Conservation (phyloP, 2,797 vertebrate genomes). For the Sternotherus odoratus region DNA sequence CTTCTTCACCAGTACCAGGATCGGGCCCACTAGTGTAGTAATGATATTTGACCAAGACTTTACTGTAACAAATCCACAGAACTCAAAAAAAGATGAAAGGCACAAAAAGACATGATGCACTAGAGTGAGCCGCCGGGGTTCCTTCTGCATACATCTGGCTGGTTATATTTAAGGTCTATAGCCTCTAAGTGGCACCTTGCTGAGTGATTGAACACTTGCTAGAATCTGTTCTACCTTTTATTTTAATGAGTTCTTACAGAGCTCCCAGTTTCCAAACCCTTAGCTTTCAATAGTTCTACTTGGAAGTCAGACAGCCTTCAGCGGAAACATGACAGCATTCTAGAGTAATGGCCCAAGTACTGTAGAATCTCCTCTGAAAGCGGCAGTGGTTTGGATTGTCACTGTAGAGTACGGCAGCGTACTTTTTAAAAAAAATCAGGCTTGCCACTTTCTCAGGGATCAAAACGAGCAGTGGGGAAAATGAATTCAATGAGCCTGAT, state of each 20-base stretch:
- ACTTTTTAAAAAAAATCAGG: background rate
- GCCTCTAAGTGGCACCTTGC: constrained; percentile 46
- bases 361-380: constrained; percentile 64
- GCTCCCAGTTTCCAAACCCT: constrained; percentile 39
- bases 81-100: constrained; percentile 30
- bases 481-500: background rate
- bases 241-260: constrained; percentile 60
- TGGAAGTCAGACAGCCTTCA: constrained; percentile 40
- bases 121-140: constrained; percentile 49
- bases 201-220: constrained; percentile 57
- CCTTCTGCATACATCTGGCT: constrained; percentile 46
- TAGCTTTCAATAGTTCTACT: constrained; percentile 11
- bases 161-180: constrained; percentile 32
- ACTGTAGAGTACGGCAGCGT: constrained; percentile 25
- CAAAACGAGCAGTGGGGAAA: constrained; percentile 1
- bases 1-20: background rate
- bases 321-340: constrained; percentile 59
- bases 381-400: constrained; percentile 42
- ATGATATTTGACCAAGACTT: constrained; percentile 8
- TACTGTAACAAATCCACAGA: background rate
- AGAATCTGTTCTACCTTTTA: constrained; percentile 59
- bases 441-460: background rate
- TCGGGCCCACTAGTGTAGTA: background rate
- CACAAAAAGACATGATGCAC: constrained; percentile 30
- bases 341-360: constrained; percentile 38